Percentiles rank a stretch among this genome's conserved stretches.
Evolutionary conservation across 2,797 vertebrate species (phyloP).

Genomic region (Gallinago stenura): DNA sequence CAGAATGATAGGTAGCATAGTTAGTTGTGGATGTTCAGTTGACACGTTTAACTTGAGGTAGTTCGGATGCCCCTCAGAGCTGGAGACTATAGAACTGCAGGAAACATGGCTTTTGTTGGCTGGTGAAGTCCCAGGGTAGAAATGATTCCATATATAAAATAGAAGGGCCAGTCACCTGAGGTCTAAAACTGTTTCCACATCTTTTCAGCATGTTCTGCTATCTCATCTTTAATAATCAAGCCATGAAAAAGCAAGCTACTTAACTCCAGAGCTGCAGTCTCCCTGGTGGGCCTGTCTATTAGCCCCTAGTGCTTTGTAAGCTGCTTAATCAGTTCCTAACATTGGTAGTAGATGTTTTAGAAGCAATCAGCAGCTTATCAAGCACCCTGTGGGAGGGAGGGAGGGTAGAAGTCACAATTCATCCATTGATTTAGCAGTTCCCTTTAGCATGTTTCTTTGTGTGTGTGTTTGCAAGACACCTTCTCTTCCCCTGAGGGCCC

Average conservation of each 20-base stretch:
- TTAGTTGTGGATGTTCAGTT: neutral
- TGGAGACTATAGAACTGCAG: neutral
- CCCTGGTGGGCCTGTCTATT: constrained; percentile 72
- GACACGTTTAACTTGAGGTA: neutral
- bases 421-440: constrained; percentile 61
- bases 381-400: constrained; percentile 38
- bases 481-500: constrained; percentile 37
- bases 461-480: constrained; percentile 63
- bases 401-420: constrained; percentile 23
- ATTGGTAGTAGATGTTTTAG: constrained; percentile 65
- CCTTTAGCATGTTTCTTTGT: constrained; percentile 65
- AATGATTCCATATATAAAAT: constrained; percentile 44
- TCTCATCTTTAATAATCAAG: constrained; percentile 70
- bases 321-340: constrained; percentile 77
- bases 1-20: neutral
- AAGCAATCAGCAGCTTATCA: constrained; percentile 73
- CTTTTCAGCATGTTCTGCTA: constrained; percentile 60
- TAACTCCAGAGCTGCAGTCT: constrained; percentile 62
- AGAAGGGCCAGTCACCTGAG: neutral
- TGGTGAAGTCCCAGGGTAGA: constrained; percentile 31
- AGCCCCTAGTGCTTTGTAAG: constrained; percentile 71
- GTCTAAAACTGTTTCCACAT: constrained; percentile 43
- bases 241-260: constrained; percentile 55
- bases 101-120: neutral
- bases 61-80: neutral